Base-by-base conservation (phyloP, 2,888 invertebrate species). In the Galerucella calmariensis region DNA sequence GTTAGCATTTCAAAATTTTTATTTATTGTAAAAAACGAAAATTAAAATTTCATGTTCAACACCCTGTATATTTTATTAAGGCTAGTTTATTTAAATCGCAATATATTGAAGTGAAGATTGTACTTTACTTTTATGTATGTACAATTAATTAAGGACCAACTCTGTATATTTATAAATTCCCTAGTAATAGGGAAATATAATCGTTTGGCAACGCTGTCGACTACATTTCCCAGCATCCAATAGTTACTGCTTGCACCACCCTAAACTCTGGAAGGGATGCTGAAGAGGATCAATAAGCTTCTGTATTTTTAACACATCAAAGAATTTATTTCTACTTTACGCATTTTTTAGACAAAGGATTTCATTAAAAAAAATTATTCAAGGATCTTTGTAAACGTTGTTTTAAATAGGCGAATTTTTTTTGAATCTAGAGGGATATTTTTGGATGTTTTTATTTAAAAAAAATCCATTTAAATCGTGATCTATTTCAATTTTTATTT, bases 251-350 rank as follows among this genome's bases (percentile, higher is more conserved):
- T 75, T 80, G 79, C 76, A 78, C 79, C 78, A 76, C 79, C 79
- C 78, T 79, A 76, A 77, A 73, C 63, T 71, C 62, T 56, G 72
- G 74, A 72, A 75, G 80, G 75, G 78, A 76, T 75, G 78, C 74
- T 76, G 16, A 61, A 53, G 27, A 53, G 53, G 74, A 74, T 74
- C 74, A 70, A 74, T 74, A 74, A 71, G 65, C 71, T 48, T 20
- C 70, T 63, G 62, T 63, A 65, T 65, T 65, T 69, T 69, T 61
- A 65, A 71, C 71, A 65, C 65, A 63, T 44, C 71, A 41, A 14
- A 35, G 62, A 62, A 14, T 62, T 41, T 62, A 62, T 62, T 62
- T 62, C n/a, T 9, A 41, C 35, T 62, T 62, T 41, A 14, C 35
- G 3, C n/a, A 8, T 62, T 62, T 62, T 62, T 35, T 62, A 6